Conservation (phyloP, 2,888 invertebrate genomes). For the Lymantria dispar region DNA sequence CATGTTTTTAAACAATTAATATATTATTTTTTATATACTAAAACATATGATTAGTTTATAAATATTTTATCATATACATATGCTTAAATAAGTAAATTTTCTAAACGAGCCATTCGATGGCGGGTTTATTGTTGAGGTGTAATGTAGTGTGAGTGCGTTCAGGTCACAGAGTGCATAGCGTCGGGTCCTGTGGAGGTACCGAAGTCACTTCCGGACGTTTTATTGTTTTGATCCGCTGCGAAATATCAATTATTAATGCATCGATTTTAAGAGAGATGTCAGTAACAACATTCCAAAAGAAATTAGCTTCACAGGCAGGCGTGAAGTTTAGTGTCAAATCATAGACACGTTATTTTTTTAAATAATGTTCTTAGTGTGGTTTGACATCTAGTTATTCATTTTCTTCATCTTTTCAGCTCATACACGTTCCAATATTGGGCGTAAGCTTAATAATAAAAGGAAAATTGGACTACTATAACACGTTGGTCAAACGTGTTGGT, state of each 20-base stretch:
- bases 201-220: constrained; percentile 60
- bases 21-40: too few species aligned
- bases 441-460: too few species aligned
- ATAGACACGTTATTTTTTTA: too few species aligned
- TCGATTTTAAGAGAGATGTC: not conserved
- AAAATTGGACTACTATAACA: too few species aligned
- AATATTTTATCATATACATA: not conserved
- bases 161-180: constrained; percentile 74
- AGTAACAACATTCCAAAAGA: too few species aligned
- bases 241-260: not conserved
- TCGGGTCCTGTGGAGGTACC: constrained; percentile 62
- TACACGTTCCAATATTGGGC: not conserved
- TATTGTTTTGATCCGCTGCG: constrained; percentile 65
- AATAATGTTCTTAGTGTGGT: too few species aligned
- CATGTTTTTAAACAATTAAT: not conserved
- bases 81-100: not conserved
- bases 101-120: constrained; percentile 74
- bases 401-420: constrained; percentile 6
- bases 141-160: constrained; percentile 30
- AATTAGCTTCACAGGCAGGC: too few species aligned
- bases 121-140: constrained; percentile 46
- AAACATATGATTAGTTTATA: too few species aligned
- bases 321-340: too few species aligned
- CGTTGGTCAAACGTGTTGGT: too few species aligned
- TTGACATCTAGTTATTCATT: too few species aligned